Percentiles rank a stretch among this genome's conserved stretches.
phyloP scores from a whole-genome alignment of 2,113 vertebrate genomes.

The Hepsetus odoe region DNA sequence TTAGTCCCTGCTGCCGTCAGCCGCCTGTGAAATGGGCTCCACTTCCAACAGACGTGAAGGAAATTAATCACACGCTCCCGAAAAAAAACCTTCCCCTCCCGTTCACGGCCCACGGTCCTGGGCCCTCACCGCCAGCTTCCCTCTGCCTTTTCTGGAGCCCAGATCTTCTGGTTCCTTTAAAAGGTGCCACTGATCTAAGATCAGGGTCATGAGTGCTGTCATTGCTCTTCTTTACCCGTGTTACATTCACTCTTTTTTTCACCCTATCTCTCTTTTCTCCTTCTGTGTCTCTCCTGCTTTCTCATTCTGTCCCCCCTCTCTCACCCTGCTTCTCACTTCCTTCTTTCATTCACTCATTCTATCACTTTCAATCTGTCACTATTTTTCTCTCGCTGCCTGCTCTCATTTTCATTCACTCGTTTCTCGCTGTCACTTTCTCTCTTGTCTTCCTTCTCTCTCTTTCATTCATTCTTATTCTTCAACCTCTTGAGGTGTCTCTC shows the following conservation, averaged over 20 bases:
- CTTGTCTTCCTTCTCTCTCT: not conserved
- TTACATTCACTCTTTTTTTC: not conserved
- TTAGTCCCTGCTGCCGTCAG: not conserved
- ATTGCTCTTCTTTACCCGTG: not conserved
- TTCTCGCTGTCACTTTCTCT: not conserved
- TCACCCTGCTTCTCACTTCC: not conserved
- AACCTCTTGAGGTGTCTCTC: not conserved
- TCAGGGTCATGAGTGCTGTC: not conserved
- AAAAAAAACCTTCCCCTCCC: not conserved
- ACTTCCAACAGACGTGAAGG: not conserved
- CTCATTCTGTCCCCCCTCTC: not conserved
- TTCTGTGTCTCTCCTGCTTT: not conserved
- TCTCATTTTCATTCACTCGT: not conserved
- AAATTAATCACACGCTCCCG: not conserved
- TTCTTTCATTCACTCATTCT: not conserved
- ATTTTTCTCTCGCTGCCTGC: no score
- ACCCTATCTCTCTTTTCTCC: constrained; percentile 10
- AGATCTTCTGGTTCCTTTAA: not conserved
- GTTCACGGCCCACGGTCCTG: not conserved
- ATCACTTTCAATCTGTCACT: no score
- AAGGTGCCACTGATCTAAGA: not conserved
- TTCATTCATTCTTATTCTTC: not conserved
- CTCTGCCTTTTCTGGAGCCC: not conserved
- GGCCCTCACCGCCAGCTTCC: constrained; percentile 1
- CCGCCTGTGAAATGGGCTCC: constrained; percentile 4